A percentile compares a stretch with the other conserved stretches of the same genome.
These are phyloP conservation scores for Pavo muticus DNA, from an alignment of 2,113 vertebrate species.

Conservation along the genomic window DNA sequence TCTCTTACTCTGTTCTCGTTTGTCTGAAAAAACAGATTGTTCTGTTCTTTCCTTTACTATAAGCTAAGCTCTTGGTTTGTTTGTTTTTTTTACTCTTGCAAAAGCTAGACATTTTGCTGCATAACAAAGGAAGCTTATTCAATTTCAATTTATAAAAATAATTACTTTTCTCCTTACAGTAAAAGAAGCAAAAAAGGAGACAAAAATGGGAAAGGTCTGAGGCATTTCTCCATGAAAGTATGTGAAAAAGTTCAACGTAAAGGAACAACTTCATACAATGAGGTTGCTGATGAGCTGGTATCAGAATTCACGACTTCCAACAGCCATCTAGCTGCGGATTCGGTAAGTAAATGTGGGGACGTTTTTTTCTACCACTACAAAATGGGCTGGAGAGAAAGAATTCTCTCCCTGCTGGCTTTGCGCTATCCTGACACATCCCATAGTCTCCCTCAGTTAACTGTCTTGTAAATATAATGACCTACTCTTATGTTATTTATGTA, in stretches of 20 bases:
- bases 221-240: conserved; percentile 94
- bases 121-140: background rate
- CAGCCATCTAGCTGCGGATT: conserved; percentile 82
- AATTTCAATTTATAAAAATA: background rate
- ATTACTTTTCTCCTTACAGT: conserved; percentile 70
- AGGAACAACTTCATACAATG: conserved; percentile 90
- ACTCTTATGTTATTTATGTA: background rate
- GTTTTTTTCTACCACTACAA: background rate
- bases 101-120: background rate
- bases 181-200: conserved; percentile 89
- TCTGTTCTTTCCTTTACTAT: background rate
- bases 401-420: background rate
- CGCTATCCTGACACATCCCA: background rate
- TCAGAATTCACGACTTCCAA: conserved; percentile 85
- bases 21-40: background rate
- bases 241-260: conserved; percentile 91
- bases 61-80: background rate
- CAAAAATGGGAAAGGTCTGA: conserved; percentile 89
- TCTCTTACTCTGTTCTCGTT: background rate
- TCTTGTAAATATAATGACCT: background rate
- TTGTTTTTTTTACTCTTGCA: background rate
- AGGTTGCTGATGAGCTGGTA: conserved; percentile 90
- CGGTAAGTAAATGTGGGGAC: conserved; percentile 71
- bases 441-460: background rate
- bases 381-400: background rate